Evolutionary conservation across 2,113 vertebrate species (phyloP).

Genomic region (Oreochromis aureus): DNA sequence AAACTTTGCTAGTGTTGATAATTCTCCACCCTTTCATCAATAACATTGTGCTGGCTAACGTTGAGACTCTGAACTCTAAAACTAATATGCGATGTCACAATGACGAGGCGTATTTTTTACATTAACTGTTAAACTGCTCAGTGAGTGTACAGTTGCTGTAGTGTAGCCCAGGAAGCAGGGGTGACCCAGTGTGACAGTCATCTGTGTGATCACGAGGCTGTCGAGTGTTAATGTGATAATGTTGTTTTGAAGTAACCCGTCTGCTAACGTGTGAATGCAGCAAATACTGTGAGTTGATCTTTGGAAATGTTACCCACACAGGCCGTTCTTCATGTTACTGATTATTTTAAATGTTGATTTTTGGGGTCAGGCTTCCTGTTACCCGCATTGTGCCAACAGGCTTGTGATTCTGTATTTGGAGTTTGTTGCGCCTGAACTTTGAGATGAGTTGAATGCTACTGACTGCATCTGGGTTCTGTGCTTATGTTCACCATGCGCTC

Average conservation of each 20-base stretch:
- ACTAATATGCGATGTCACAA: neutral
- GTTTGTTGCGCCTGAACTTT: constrained; percentile 31
- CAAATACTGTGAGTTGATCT: constrained; percentile 42
- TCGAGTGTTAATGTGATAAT: neutral
- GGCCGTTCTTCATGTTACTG: neutral
- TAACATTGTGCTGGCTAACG: neutral
- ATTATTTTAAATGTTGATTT: neutral
- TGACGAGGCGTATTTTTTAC: neutral
- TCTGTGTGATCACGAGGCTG: neutral
- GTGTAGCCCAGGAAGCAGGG: neutral
- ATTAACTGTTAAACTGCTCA: neutral
- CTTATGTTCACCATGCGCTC: neutral
- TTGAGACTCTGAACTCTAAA: neutral
- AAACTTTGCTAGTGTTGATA: neutral
- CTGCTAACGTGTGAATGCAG: constrained; percentile 1
- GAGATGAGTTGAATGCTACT: constrained; percentile 53
- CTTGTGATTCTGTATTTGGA: constrained; percentile 1
- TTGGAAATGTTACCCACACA: neutral
- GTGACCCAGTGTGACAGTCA: neutral
- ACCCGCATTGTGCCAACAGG: constrained; percentile 21
- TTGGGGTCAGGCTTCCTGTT: neutral
- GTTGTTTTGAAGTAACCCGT: constrained; percentile 1
- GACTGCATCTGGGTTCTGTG: constrained; percentile 14
- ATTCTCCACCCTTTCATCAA: neutral
- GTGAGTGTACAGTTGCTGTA: neutral